Conservation (phyloP, 2,797 vertebrate genomes). For the Tokudaia muenninki region DNA sequence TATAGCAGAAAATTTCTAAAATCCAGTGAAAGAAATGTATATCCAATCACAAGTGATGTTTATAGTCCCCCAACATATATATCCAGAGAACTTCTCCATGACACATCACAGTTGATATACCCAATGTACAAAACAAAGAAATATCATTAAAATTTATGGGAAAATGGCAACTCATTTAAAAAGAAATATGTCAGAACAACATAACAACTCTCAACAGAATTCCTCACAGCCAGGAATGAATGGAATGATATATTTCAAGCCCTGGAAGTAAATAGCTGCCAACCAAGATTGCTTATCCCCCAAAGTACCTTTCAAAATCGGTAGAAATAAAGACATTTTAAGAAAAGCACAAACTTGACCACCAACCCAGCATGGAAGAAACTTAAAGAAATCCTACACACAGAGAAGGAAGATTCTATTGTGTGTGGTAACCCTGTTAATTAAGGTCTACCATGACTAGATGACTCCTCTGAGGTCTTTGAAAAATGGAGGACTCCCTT, state of each 20-base stretch:
- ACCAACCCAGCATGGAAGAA: not conserved
- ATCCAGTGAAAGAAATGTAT: not conserved
- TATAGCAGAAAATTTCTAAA: not conserved
- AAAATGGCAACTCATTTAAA: constrained; percentile 2
- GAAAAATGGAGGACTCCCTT: not conserved
- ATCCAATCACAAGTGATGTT: not conserved
- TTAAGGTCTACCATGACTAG: not conserved
- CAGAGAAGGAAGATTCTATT: not conserved
- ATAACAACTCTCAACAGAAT: not conserved
- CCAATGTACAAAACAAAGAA: not conserved
- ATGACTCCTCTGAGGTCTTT: not conserved
- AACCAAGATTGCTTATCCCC: not conserved
- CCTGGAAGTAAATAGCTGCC: not conserved
- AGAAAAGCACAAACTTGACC: not conserved
- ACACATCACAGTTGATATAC: not conserved
- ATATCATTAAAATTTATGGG: not conserved
- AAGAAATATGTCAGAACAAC: not conserved
- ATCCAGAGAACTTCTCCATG: not conserved
- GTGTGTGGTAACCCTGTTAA: not conserved
- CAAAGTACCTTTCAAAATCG: not conserved
- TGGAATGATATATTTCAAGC: not conserved
- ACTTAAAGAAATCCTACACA: not conserved
- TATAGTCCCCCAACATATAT: not conserved
- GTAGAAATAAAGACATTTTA: not conserved
- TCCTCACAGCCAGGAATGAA: not conserved